Evolutionary conservation across 1,140 invertebrate genomes (phyloP).

Genomic region (Aporrectodea caliginosa): DNA sequence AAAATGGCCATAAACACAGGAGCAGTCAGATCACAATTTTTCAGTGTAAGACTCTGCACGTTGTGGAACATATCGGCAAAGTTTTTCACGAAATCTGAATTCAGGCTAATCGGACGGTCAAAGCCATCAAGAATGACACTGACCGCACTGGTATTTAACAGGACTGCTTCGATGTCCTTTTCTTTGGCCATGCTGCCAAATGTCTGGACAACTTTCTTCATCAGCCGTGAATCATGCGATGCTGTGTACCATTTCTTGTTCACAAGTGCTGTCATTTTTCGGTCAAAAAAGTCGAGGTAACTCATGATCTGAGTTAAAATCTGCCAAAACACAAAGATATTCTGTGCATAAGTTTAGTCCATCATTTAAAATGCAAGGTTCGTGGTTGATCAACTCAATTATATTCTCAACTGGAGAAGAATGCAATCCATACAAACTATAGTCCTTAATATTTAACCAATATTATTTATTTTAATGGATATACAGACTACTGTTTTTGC

Average conservation of each 20-base stretch:
- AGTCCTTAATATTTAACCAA: too few relatives aligned
- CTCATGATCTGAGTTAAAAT: neutral
- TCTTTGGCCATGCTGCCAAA: neutral
- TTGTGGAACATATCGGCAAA: neutral
- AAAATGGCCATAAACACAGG: neutral
- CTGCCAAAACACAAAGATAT: neutral
- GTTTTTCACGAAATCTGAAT: neutral
- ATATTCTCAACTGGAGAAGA: too few relatives aligned
- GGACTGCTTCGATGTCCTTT: neutral
- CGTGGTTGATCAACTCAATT: too few relatives aligned
- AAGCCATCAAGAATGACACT: neutral
- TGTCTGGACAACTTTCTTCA: neutral
- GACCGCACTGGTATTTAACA: neutral
- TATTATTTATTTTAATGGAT: too few relatives aligned
- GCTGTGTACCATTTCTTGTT: neutral
- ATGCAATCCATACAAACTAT: too few relatives aligned
- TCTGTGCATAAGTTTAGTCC: too few relatives aligned
- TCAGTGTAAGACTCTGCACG: neutral
- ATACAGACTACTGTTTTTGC: too few relatives aligned
- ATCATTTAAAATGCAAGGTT: too few relatives aligned
- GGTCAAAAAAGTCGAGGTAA: neutral
- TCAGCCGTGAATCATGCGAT: neutral
- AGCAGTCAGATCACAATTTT: neutral
- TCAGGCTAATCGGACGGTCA: neutral
- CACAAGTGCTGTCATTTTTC: neutral